Percentiles rank a stretch among this genome's conserved stretches.
These are phyloP conservation scores for Ectropis grisescens DNA, from an alignment of 1,140 invertebrate species.

Conservation along the genomic window DNA sequence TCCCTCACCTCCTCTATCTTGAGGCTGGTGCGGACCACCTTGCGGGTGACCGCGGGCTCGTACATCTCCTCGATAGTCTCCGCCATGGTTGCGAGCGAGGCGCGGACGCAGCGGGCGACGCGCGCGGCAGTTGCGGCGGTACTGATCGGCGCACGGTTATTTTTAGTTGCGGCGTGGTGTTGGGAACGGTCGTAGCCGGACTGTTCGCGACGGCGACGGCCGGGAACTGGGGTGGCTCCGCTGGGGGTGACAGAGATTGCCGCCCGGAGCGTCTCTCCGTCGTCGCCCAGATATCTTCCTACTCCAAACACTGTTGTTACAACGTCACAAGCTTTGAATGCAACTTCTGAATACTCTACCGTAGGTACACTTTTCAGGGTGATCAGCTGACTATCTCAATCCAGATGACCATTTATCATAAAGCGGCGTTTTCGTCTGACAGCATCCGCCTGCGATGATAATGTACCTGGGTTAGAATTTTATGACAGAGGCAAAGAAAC, in stretches of 20 bases:
- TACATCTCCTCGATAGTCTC: constrained; percentile 71
- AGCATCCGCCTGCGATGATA: no score
- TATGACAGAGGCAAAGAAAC: no score
- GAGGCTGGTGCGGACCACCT: constrained; percentile 75
- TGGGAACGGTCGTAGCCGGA: constrained; percentile 34
- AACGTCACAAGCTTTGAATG: no score
- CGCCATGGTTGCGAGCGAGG: constrained; percentile 59
- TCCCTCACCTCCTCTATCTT: constrained; percentile 76
- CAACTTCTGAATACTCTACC: no score
- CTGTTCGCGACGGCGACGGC: constrained; percentile 9
- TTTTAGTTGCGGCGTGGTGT: constrained; percentile 52
- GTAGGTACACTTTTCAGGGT: no score
- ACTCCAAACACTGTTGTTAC: no score
- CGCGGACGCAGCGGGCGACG: constrained; percentile 54
- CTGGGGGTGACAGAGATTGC: constrained; percentile 3
- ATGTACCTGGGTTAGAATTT: no score
- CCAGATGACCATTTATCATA: no score
- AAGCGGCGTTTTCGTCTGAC: no score
- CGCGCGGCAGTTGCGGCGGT: constrained; percentile 57
- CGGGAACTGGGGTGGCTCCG: constrained; percentile 2
- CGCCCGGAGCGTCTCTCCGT: constrained; percentile 3
- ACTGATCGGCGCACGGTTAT: constrained; percentile 53
- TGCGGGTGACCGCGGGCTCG: constrained; percentile 74
- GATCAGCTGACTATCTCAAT: no score
- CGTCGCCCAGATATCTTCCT: no score